Evolutionary conservation across 2,888 invertebrate genomes (phyloP).

Genomic region (Lasioglossum malachurum): DNA sequence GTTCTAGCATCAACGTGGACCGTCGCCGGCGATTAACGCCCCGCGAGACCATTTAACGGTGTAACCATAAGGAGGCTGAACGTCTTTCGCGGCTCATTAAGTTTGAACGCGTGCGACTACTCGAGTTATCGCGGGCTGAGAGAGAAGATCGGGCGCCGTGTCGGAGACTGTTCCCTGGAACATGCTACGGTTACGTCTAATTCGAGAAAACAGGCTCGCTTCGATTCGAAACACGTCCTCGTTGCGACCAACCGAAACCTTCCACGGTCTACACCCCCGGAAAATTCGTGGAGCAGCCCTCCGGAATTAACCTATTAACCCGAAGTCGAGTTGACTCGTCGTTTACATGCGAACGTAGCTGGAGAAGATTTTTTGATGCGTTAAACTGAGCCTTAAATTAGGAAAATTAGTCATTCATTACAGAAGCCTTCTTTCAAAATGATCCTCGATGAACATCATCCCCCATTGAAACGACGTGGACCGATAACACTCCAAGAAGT

Average conservation of each 20-base stretch:
- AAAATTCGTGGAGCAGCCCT: constrained; percentile 14
- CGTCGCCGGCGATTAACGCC: constrained; percentile 58
- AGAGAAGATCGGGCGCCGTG: constrained; percentile 18
- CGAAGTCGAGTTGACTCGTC: background rate
- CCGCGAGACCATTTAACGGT: constrained; percentile 53
- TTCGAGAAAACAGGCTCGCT: constrained; percentile 23
- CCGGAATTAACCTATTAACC: background rate
- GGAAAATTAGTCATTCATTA: background rate
- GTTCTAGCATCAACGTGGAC: constrained; percentile 22
- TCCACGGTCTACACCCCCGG: background rate
- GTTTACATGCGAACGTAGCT: background rate
- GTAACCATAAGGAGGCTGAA: constrained; percentile 37
- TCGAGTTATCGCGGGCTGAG: constrained; percentile 36
- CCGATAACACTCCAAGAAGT: background rate
- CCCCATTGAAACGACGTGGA: background rate
- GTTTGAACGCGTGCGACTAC: constrained; percentile 33
- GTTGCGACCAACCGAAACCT: background rate
- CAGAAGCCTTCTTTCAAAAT: background rate
- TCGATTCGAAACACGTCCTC: constrained; percentile 39
- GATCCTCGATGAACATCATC: background rate
- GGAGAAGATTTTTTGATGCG: background rate
- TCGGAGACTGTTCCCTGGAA: constrained; percentile 33
- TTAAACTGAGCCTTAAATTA: background rate
- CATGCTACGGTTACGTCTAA: constrained; percentile 24
- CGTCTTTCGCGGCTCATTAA: constrained; percentile 56